Conservation (phyloP, 2,113 vertebrate species). For the Daubentonia madagascariensis region DNA sequence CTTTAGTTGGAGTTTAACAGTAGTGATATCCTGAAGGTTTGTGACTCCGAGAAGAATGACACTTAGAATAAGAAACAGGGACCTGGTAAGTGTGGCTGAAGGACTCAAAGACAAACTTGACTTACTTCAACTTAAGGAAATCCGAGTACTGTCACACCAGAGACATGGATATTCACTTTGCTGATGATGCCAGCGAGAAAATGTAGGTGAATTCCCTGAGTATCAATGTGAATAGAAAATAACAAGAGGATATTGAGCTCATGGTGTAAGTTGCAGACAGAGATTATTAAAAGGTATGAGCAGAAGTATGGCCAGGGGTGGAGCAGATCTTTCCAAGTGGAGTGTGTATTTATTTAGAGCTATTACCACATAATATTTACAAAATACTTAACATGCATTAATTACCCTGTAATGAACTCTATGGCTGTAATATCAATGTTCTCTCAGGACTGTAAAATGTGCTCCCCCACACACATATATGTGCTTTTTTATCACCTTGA, state of each 20-base stretch:
- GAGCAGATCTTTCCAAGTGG: conserved; percentile 78
- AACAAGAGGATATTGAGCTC: not conserved
- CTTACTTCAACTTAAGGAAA: not conserved
- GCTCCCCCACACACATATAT: not conserved
- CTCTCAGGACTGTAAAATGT: conserved; percentile 73
- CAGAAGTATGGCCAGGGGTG: conserved; percentile 57
- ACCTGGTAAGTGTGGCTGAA: not conserved
- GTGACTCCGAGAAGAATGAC: not conserved
- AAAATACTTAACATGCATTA: conserved; percentile 83
- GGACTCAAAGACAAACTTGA: not conserved
- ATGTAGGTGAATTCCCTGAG: not conserved
- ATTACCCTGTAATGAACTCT: conserved; percentile 84
- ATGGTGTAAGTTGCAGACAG: not conserved
- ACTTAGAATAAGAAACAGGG: not conserved
- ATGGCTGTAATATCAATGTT: conserved; percentile 74
- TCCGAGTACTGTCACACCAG: not conserved
- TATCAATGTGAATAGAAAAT: not conserved
- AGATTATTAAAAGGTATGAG: not conserved
- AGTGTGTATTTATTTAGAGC: conserved; percentile 83
- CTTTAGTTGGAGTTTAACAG: not conserved
- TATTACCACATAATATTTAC: conserved; percentile 86
- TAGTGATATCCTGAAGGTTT: not conserved
- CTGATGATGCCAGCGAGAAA: not conserved
- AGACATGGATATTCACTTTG: not conserved
- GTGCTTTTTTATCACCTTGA: conserved; percentile 74